Base-by-base conservation (phyloP, 2,888 invertebrate genomes). In the Parnassius glacialis region DNA sequence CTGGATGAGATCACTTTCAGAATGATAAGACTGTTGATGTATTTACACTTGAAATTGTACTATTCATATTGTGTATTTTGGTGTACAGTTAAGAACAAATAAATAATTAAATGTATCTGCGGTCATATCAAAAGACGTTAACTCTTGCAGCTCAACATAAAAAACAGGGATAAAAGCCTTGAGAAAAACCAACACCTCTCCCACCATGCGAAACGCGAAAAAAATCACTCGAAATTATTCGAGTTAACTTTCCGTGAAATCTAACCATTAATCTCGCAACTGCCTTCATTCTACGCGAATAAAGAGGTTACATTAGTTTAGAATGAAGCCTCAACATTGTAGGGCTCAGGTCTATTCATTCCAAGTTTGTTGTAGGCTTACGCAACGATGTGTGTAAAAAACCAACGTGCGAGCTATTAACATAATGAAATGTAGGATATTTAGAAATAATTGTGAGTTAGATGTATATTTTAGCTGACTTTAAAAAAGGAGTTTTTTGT, bases 191-290 rank as follows among this genome's bases (percentile, higher is more conserved):
- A 55, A 45, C 44, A 34, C 13, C 57, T 68, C 66, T 54, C 41
- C 25, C 20, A 50, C 20, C 43, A 66, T 63, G 61, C 56, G 59
- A 61, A 64, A 63, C 66, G 69, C 41, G 70, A 47, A 78, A 81
- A 80, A 81, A 81, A 81, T 76, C 77, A 75, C 74, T 76, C 65
- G 67, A 77, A 80, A 83, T 84, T 83, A 85, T 83, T 77, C 74
- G 77, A 74, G 74, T 78, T 80, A 82, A 84, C 80, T 75, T 74
- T 67, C 76, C 79, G 78, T 83, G 79, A 84, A 85, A 84, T 83
- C 79, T 80, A 68, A 69, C 76, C 79, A 85, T 86, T 83, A 80
- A 83, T 85, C 83, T 83, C 72, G 61, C 64, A 66, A 72, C 74
- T 72, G 70, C 65, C 71, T 72, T 67, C 73, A 65, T 70, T 67